These are phyloP conservation scores for western clawed frog (Xenopus tropicalis) DNA, from an alignment of 2,113 vertebrate species.

Conservation along the genomic window DNA sequence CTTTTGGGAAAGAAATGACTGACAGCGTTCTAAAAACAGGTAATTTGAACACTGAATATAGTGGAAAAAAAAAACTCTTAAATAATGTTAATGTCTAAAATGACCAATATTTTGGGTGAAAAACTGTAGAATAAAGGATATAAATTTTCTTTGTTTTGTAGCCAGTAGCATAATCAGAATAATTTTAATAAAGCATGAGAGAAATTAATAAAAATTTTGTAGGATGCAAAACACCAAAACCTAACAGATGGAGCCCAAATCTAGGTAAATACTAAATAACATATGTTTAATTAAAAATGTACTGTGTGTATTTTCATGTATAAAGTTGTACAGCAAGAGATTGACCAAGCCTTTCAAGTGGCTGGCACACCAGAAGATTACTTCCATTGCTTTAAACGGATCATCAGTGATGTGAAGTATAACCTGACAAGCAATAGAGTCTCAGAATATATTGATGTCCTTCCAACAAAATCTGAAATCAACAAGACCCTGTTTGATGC, in stretches of 20 bases:
- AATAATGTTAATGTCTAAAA: no score
- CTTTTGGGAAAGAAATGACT: constrained; percentile 47
- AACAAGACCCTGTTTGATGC: constrained; percentile 50
- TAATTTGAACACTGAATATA: constrained; percentile 25
- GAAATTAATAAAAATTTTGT: no score
- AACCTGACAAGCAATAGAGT: constrained; percentile 55
- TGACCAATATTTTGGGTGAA: no score
- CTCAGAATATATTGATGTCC: constrained; percentile 53
- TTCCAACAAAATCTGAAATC: constrained; percentile 50
- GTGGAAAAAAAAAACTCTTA: no score
- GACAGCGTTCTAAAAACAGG: constrained; percentile 56
- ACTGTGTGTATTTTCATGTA: neutral
- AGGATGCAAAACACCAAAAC: no score
- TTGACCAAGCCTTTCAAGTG: constrained; percentile 54
- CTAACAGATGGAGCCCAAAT: no score
- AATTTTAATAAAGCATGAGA: no score
- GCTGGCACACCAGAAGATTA: constrained; percentile 52
- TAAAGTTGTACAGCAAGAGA: constrained; percentile 60
- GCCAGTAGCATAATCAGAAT: no score
- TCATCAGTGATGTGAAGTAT: constrained; percentile 57
- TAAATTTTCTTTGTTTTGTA: no score
- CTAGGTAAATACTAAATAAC: no score
- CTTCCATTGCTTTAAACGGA: constrained; percentile 63
- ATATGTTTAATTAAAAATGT: no score
- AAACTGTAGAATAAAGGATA: no score